Evolutionary conservation across 2,797 vertebrate genomes (phyloP).

Genomic region (Darevskia nairensis): DNA sequence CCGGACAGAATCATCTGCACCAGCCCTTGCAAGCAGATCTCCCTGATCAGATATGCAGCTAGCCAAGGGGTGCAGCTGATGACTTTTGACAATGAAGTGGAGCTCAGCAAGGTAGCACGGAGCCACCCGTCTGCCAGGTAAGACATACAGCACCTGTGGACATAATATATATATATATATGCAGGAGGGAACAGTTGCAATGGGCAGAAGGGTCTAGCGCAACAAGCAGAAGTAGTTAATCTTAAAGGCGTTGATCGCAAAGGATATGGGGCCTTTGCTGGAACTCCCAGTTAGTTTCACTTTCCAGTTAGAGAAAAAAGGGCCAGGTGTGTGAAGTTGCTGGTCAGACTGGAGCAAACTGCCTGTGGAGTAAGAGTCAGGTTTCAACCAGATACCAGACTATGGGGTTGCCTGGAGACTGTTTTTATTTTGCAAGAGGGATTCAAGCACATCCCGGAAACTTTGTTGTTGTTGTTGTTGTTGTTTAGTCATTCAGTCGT

Average conservation of each 20-base stretch:
- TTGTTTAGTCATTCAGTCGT: too few relatives aligned
- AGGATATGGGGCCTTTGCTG: neutral
- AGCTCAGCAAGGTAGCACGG: slow-evolving; percentile 80
- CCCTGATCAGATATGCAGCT: slow-evolving; percentile 79
- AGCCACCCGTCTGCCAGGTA: slow-evolving; percentile 80
- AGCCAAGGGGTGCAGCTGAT: slow-evolving; percentile 75
- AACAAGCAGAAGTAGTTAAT: neutral
- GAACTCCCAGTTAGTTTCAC: too few relatives aligned
- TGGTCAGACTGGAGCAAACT: neutral
- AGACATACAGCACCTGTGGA: neutral
- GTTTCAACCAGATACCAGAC: neutral
- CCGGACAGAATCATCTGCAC: slow-evolving; percentile 78
- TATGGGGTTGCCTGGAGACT: neutral
- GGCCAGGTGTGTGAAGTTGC: neutral
- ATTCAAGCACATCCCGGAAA: too few relatives aligned
- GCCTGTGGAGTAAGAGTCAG: neutral
- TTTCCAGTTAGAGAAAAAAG: neutral
- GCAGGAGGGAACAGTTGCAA: neutral
- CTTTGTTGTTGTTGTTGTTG: too few relatives aligned
- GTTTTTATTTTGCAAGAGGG: too few relatives aligned
- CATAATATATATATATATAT: too few relatives aligned
- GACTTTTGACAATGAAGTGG: slow-evolving; percentile 82
- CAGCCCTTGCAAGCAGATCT: slow-evolving; percentile 81
- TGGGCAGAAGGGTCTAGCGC: neutral
- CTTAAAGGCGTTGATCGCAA: neutral